These are phyloP conservation scores for Labeo calbasu DNA, from an alignment of 2,797 vertebrate species.

Conservation along the genomic window DNA sequence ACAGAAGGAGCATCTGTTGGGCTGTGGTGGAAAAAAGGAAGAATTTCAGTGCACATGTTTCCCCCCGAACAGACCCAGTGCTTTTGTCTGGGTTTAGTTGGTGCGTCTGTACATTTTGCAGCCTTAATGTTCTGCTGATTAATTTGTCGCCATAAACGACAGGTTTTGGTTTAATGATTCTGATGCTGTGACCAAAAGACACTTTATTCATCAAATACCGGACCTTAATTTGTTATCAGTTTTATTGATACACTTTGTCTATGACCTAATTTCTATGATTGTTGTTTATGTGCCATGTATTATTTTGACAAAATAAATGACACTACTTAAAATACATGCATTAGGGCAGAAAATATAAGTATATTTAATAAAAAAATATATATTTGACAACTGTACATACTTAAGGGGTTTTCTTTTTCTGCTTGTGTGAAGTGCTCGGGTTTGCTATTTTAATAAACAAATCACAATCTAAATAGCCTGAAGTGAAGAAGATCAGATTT, in stretches of 20 bases:
- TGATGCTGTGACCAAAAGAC: neutral
- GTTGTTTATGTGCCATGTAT: neutral
- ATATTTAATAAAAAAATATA: too few relatives aligned
- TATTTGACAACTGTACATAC: neutral
- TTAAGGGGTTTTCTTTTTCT: neutral
- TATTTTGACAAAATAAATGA: neutral
- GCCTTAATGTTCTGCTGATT: neutral
- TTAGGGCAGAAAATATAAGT: neutral
- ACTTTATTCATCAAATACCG: neutral
- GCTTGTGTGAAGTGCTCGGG: neutral
- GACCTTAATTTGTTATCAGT: neutral
- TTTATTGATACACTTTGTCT: neutral
- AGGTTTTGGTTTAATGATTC: neutral
- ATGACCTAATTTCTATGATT: neutral
- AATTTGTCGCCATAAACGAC: neutral
- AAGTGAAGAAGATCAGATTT: neutral
- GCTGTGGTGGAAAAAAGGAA: conserved; percentile 59
- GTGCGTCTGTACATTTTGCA: neutral
- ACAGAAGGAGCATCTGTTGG: conserved; percentile 75
- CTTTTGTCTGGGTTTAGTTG: neutral
- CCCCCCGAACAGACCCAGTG: neutral
- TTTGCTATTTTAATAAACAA: neutral
- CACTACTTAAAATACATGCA: neutral
- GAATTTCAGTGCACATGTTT: conserved; percentile 20
- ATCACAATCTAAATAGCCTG: neutral